phyloP scores from a whole-genome alignment of 2,888 invertebrate genomes.

The Amphipoea lucens region DNA sequence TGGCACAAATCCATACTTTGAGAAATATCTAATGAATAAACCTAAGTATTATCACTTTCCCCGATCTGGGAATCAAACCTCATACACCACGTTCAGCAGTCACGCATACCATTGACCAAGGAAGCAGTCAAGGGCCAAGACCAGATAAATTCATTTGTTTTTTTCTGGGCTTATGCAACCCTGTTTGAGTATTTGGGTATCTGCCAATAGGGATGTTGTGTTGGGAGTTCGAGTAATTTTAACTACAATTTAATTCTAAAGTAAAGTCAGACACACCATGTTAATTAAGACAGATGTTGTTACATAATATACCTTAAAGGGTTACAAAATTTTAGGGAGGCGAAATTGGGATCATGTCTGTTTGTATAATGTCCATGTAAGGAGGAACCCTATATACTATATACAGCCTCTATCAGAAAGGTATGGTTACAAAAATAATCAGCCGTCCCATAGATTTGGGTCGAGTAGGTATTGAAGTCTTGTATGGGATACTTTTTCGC shows the following conservation, averaged over 20 bases:
- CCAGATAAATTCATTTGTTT: neutral
- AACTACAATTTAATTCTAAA: conserved; percentile 33
- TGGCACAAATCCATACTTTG: neutral
- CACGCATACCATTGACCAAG: neutral
- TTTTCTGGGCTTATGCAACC: neutral
- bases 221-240: conserved; percentile 13
- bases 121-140: neutral
- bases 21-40: neutral
- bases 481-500: neutral
- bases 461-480: neutral
- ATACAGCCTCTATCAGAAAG: neutral
- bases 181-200: conserved; percentile 28
- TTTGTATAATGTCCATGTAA: neutral
- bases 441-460: neutral
- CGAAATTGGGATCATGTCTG: neutral
- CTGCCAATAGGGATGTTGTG: conserved; percentile 27
- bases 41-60: neutral
- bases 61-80: neutral
- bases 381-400: neutral
- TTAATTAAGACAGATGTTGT: conserved; percentile 24
- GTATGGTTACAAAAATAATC: neutral
- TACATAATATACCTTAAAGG: neutral
- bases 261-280: neutral
- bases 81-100: neutral
- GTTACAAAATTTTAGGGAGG: neutral